Evolutionary conservation across 1,140 invertebrate genomes (phyloP).

Genomic region (Pogonognathellus flavescens): DNA sequence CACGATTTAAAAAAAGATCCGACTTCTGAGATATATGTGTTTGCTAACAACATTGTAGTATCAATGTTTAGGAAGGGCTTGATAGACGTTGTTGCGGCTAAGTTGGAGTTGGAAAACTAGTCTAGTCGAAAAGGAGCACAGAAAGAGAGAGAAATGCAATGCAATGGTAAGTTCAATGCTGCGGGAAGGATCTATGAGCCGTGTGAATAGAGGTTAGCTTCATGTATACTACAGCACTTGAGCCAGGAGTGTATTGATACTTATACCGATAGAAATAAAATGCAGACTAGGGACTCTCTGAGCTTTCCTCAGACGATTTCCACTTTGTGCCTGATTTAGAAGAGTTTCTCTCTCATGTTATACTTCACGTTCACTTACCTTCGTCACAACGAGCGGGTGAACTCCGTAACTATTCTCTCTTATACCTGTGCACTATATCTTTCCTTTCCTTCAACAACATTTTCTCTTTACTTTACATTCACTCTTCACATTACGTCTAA

Average conservation of each 20-base stretch:
- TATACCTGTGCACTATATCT: not conserved
- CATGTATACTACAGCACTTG: not conserved
- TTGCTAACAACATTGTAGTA: conserved; percentile 42
- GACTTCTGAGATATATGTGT: conserved; percentile 45
- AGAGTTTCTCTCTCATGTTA: conserved; percentile 29
- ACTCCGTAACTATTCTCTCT: conserved; percentile 13
- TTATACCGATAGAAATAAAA: conserved; percentile 42
- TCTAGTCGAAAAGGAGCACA: not conserved
- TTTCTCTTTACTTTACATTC: conserved; percentile 14
- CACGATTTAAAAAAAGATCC: conserved; percentile 47
- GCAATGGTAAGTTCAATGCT: conserved; percentile 48
- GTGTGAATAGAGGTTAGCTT: conserved; percentile 57
- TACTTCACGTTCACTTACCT: conserved; percentile 49
- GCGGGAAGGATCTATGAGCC: conserved; percentile 58
- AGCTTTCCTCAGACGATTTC: conserved; percentile 44
- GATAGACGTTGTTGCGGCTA: conserved; percentile 37
- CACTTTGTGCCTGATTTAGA: conserved; percentile 59
- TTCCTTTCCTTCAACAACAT: conserved; percentile 8
- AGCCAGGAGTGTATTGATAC: conserved; percentile 46
- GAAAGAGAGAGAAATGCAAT: not conserved
- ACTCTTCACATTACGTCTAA: not conserved
- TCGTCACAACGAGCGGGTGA: not conserved
- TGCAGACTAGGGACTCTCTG: conserved; percentile 45
- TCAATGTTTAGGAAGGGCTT: conserved; percentile 46
- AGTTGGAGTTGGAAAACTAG: not conserved